A percentile compares a stretch with the other conserved stretches of the same genome.
phyloP scores from a whole-genome alignment of 2,113 vertebrate genomes.

The Numida meleagris region DNA sequence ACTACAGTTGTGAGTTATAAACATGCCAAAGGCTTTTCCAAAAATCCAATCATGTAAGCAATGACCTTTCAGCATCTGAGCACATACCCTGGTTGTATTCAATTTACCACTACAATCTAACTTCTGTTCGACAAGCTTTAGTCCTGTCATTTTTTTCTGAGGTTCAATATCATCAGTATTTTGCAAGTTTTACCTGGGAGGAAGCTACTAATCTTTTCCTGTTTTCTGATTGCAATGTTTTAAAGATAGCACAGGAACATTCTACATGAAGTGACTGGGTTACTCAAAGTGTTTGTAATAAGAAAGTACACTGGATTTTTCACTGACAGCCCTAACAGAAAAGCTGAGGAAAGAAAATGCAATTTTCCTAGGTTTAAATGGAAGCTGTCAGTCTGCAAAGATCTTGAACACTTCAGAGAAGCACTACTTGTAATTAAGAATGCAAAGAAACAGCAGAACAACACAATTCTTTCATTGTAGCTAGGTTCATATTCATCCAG shows the following conservation, averaged over 20 bases:
- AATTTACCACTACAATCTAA: neutral
- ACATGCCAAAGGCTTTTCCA: neutral
- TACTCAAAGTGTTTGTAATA: neutral
- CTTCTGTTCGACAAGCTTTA: neutral
- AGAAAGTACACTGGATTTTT: neutral
- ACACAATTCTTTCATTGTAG: neutral
- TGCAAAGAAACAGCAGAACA: neutral
- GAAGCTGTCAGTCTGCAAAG: neutral
- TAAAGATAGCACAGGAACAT: neutral
- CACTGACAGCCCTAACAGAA: neutral
- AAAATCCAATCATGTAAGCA: neutral
- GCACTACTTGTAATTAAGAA: neutral
- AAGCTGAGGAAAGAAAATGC: neutral
- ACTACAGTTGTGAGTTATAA: neutral
- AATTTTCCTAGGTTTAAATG: neutral
- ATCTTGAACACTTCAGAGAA: neutral
- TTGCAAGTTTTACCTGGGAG: neutral
- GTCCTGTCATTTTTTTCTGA: neutral
- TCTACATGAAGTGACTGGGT: neutral
- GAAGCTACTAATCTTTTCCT: neutral
- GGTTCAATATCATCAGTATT: neutral
- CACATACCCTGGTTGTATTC: neutral
- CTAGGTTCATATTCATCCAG: neutral
- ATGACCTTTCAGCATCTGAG: neutral
- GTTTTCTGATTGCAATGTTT: neutral